Percentiles rank a stretch among this genome's conserved stretches.
Conservation (phyloP, 2,113 vertebrate species). For the Emydura subglobosa region DNA sequence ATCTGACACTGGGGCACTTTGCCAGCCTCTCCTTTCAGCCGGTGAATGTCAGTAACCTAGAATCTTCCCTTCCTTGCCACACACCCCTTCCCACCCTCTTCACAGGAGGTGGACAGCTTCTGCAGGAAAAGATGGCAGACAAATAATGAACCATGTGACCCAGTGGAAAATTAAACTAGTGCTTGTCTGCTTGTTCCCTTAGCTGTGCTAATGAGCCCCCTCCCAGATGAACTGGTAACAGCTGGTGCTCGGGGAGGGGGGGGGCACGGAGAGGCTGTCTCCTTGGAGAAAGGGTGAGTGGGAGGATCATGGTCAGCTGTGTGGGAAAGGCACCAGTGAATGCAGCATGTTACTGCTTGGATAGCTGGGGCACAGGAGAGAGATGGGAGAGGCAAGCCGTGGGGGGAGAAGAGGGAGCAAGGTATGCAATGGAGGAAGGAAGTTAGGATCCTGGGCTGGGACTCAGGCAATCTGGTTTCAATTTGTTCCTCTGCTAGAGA, state of each 20-base stretch:
- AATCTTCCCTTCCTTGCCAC: background rate
- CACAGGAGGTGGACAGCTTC: background rate
- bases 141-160: background rate
- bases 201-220: conserved; percentile 39
- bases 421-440: background rate
- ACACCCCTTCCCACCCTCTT: background rate
- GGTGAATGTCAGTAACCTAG: background rate
- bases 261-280: background rate
- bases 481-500: background rate
- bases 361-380: background rate
- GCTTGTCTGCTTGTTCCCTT: conserved; percentile 21
- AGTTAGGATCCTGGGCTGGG: background rate
- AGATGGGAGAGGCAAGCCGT: background rate
- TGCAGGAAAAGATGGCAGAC: conserved; percentile 51
- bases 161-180: conserved; percentile 70
- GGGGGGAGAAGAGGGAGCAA: background rate
- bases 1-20: background rate
- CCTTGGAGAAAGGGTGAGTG: background rate
- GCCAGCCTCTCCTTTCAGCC: background rate
- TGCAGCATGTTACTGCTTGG: no score
- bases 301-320: background rate
- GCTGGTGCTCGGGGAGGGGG: conserved; percentile 19
- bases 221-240: conserved; percentile 61
- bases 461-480: background rate
- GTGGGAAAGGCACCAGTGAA: background rate